Evolutionary conservation across 2,888 invertebrate genomes (phyloP), one percentile per base, ranked within the genome.

Genomic region (Pterostichus niger): DNA sequence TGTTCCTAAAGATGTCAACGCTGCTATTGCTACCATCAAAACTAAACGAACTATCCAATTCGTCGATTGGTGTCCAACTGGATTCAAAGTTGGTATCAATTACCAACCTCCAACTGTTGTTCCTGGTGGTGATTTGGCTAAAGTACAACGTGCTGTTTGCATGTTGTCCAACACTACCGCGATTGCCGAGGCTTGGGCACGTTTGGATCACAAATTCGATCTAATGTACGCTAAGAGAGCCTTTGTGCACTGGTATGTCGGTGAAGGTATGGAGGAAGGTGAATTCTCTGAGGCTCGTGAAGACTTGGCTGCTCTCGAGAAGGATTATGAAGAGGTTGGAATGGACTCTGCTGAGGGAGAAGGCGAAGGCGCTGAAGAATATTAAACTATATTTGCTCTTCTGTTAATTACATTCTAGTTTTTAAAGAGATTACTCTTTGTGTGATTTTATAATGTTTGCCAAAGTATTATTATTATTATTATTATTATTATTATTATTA

Each of bases 271-370:
- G 95, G 94, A 94, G 87, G 94, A 94, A 88, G 95, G 95, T 0
- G 95, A 95, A 88, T 95, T 96, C 89, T 92, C 94, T 6, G 95
- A 96, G 88, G 95, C 95, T 44, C 91, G 95, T 31, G 95, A 95
- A 87, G 95, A 95, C 90, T 91, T 95, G 84, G 94, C 93, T 83
- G 93, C 93, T 24, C 90, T 94, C 0, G 94, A 94, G 88, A 91
- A 93, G 86, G 94, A 95, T 87, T 94, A 94, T 89, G 94, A 94
- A 86, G 94, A 94, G 88, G 94, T 94, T 33, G 94, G 94, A 84
- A 92, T 93, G 88, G 94, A 94, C 87, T 91, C 91, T 17, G 90
- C 88, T 64, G 91, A 91, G 81, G 91, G 90, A 46, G 91, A 91
- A 86, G 90, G 89, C 68, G 91, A 91, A 85, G 90, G 89, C 9